A percentile compares a stretch with the other conserved stretches of the same genome.
Evolutionary conservation across 2,113 vertebrate species (phyloP).

Genomic region (Martes martes): DNA sequence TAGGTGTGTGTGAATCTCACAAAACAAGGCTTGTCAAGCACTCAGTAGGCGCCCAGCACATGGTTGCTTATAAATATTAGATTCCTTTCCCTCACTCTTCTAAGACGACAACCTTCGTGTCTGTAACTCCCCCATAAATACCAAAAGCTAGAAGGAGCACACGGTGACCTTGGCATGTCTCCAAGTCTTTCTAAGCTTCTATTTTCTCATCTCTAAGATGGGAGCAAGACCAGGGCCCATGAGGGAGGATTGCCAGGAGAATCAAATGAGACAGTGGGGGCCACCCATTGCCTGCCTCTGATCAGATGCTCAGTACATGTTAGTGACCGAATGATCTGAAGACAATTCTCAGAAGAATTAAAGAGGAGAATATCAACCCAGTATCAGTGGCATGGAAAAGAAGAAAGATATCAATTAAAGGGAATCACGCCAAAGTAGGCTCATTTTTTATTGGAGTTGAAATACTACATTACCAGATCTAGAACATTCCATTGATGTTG

Average conservation of each 20-base stretch:
- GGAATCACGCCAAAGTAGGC: background rate
- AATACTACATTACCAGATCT: background rate
- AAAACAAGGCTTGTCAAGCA: background rate
- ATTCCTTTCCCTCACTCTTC: background rate
- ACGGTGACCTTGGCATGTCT: background rate
- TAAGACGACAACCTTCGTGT: background rate
- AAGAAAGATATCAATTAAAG: background rate
- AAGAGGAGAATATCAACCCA: background rate
- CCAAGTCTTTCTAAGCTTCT: background rate
- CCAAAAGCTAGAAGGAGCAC: background rate
- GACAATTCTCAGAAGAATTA: background rate
- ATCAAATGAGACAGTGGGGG: background rate
- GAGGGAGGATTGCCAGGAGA: background rate
- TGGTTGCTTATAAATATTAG: background rate
- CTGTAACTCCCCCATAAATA: background rate
- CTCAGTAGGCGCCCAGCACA: background rate
- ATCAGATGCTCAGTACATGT: background rate
- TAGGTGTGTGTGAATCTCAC: background rate
- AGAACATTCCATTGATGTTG: background rate
- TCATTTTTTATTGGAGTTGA: background rate
- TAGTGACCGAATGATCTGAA: background rate
- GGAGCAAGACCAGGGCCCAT: background rate
- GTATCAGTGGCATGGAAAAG: background rate
- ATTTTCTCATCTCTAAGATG: constrained; percentile 25
- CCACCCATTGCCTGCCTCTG: background rate